These are phyloP conservation scores for Diadegma fenestrale DNA, from an alignment of 2,888 invertebrate genomes.

Conservation along the genomic window DNA sequence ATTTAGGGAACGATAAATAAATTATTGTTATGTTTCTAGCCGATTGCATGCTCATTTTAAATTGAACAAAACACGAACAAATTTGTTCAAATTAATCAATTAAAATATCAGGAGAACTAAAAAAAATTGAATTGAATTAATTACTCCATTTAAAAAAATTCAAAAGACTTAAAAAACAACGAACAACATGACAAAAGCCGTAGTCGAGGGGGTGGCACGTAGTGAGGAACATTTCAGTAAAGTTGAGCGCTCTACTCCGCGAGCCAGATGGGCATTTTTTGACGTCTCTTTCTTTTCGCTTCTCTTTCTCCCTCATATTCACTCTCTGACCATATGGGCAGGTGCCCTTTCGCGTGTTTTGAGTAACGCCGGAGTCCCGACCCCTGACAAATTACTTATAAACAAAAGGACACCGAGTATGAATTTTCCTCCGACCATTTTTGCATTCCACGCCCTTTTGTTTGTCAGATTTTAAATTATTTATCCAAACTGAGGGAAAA, in stretches of 20 bases:
- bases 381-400: conserved; percentile 2
- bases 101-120: not conserved
- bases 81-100: not conserved
- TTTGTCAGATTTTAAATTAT: not conserved
- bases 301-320: conserved; percentile 35
- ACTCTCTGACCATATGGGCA: conserved; percentile 81
- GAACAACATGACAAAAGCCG: not conserved
- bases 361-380: not conserved
- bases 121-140: not conserved
- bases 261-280: conserved; percentile 80
- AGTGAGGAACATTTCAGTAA: conserved; percentile 37
- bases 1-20: not conserved
- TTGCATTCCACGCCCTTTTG: not conserved
- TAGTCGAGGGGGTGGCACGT: conserved; percentile 33
- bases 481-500: not conserved
- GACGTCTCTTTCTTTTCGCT: conserved; percentile 60
- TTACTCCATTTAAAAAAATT: not conserved
- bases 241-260: conserved; percentile 33
- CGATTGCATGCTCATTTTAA: not conserved
- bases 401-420: conserved; percentile 18
- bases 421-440: not conserved
- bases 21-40: not conserved
- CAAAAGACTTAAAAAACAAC: not conserved
- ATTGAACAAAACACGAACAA: not conserved
- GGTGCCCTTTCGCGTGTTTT: conserved; percentile 76